phyloP scores from a whole-genome alignment of 2,797 vertebrate genomes.

The Podargus strigoides region DNA sequence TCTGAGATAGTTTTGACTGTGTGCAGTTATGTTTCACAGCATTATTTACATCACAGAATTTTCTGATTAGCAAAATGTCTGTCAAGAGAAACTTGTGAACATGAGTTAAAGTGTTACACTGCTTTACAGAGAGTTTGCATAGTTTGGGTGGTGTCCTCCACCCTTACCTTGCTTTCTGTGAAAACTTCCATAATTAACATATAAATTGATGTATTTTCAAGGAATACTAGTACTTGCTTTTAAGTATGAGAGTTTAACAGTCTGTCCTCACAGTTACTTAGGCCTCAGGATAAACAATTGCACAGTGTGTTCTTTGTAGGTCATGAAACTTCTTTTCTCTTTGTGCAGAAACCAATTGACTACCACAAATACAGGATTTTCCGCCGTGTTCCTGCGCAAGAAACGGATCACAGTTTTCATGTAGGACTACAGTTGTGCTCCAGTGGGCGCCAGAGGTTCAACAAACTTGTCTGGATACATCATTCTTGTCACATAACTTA shows the following conservation, averaged over 20 bases:
- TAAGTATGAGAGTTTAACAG: background rate
- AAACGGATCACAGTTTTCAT: slow-evolving; percentile 92
- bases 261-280: background rate
- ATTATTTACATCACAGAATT: background rate
- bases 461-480: slow-evolving; percentile 95
- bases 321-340: background rate
- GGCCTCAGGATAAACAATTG: background rate
- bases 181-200: background rate
- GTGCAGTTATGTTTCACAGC: background rate
- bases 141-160: background rate
- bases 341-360: slow-evolving; percentile 83
- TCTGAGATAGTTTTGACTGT: background rate
- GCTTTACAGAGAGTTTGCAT: background rate
- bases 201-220: background rate
- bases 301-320: background rate
- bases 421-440: slow-evolving; percentile 91
- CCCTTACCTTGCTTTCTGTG: background rate
- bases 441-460: slow-evolving; percentile 90
- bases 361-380: slow-evolving; percentile 79
- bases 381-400: slow-evolving; percentile 84
- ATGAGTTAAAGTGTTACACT: background rate
- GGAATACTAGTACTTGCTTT: background rate
- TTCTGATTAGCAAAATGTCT: background rate
- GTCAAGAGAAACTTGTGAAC: background rate
- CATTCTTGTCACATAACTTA: slow-evolving; percentile 96